Base-by-base conservation (phyloP, 2,113 vertebrate genomes). In the Vulpes lagopus region DNA sequence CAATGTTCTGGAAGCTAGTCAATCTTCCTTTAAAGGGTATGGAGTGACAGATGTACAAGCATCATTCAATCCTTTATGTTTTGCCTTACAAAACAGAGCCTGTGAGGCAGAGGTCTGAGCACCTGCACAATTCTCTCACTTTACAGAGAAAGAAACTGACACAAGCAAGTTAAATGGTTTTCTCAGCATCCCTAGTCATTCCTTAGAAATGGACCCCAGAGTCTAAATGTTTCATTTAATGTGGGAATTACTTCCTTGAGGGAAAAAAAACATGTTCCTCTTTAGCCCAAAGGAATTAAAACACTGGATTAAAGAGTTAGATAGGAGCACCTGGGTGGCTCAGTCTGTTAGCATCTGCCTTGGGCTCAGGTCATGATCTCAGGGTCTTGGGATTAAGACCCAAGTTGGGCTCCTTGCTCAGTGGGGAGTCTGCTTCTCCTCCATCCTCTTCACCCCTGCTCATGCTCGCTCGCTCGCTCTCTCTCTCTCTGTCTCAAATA, bases 181-280 rank as follows among this genome's bases (percentile, higher is more conserved):
- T 93, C 22, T 64, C 60, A 84, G 25, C 27, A 80, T 73, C 94
- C 60, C 2, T 27, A 78, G 19, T 83, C 79, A 89, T 49, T 93
- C 93, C 65, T 85, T 88, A 85, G 96, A 97, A 95, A 94, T 27
- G 94, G 93, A 94, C 25, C 81, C 73, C 67, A 74, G 95, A 25
- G 11, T 73, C 78, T 30, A 93, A 78, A 22, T 53, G 64, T 93
- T 95, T 89, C 59, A 71, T 73, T 86, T 87, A 83, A 89, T 90
- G 78, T 76, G n/a, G 25, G 95, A 92, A 93, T 86, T 73, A 81
- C 38, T 83, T 91, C 89, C 49, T 87, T 65, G 20, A 86, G n/a
- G 43, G 38, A 51, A 57, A 81, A 81, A 91, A 85, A 35, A 32
- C 43, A 83, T 14, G 85, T 80, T 84, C n/a, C 53, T 91, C 12